phyloP scores from a whole-genome alignment of 1,140 invertebrate species.

The Palaemon carinicauda region DNA sequence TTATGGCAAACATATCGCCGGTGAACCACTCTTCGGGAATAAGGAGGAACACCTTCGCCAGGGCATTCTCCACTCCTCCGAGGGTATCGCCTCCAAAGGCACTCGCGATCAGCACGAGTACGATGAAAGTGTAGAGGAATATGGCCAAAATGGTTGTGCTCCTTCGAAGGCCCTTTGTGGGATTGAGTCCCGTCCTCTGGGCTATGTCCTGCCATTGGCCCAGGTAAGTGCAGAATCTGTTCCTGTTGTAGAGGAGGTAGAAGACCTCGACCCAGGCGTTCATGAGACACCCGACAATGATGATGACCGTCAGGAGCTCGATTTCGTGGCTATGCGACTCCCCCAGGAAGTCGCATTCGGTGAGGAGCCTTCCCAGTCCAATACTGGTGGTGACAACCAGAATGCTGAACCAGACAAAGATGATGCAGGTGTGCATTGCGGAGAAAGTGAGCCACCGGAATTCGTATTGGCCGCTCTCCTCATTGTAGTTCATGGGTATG shows the following conservation, averaged over 20 bases:
- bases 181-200: not conserved
- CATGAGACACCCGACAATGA: conserved; percentile 41
- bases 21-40: not conserved
- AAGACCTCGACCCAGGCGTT: conserved; percentile 42
- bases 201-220: not conserved
- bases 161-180: not conserved
- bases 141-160: not conserved
- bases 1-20: not conserved
- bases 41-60: conserved; percentile 26
- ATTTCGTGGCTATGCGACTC: not conserved
- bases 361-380: not conserved
- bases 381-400: not conserved
- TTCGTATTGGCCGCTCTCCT: not conserved
- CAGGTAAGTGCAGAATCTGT: not conserved
- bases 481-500: not conserved
- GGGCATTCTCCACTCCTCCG: not conserved
- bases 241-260: not conserved
- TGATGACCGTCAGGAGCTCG: conserved; percentile 2
- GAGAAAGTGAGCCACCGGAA: not conserved
- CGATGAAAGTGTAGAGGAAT: conserved; percentile 13
- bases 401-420: not conserved
- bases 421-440: not conserved
- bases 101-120: not conserved
- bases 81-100: not conserved
- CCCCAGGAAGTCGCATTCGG: not conserved